Evolutionary conservation across 2,888 invertebrate genomes (phyloP).

Genomic region (Heliconius cydno): DNA sequence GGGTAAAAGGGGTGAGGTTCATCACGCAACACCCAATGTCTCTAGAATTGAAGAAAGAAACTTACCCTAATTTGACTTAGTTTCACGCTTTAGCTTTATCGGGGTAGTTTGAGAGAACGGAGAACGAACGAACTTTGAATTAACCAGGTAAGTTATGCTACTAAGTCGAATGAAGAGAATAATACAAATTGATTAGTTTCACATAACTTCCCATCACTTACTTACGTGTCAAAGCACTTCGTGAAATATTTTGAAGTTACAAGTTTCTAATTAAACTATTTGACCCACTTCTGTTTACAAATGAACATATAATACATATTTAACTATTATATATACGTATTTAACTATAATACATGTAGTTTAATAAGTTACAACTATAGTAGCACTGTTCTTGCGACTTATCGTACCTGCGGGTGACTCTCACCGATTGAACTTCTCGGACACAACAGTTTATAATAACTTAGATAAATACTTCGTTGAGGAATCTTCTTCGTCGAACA

Average conservation of each 20-base stretch:
- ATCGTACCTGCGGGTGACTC: background rate
- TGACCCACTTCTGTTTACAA: background rate
- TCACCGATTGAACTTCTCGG: background rate
- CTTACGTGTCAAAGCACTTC: background rate
- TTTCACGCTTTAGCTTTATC: too few relatives aligned
- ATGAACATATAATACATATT: background rate
- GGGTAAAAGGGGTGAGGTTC: background rate
- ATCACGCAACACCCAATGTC: background rate
- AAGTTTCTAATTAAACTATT: background rate
- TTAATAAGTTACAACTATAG: background rate
- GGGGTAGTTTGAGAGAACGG: too few relatives aligned
- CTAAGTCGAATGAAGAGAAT: background rate
- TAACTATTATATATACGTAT: background rate
- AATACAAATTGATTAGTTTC: background rate
- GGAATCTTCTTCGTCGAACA: background rate
- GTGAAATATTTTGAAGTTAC: background rate
- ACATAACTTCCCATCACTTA: background rate
- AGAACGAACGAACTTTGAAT: background rate
- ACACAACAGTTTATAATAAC: background rate
- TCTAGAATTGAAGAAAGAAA: background rate
- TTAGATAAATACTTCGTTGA: background rate
- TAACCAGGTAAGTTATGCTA: background rate
- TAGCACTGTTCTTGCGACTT: background rate
- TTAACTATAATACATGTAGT: background rate
- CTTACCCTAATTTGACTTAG: too few relatives aligned